A percentile compares a stretch with the other conserved stretches of the same genome.
Evolutionary conservation across 2,888 invertebrate genomes (phyloP).

Genomic region (Gibbula magus): DNA sequence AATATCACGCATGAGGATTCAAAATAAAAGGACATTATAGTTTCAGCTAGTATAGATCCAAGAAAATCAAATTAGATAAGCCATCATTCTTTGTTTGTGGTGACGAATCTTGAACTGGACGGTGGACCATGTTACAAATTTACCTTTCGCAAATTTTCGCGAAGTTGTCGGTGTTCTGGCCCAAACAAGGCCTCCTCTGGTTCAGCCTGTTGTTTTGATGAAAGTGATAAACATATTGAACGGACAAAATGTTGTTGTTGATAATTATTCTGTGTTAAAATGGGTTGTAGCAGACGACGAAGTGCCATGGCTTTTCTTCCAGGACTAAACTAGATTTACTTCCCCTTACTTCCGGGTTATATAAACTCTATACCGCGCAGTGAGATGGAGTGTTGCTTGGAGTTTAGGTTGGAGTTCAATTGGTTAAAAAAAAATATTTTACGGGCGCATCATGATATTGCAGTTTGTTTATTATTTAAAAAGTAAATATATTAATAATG

Average conservation of each 20-base stretch:
- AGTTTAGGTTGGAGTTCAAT: too few relatives aligned
- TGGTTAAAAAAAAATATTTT: too few relatives aligned
- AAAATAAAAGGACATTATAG: too few relatives aligned
- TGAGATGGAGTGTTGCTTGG: too few relatives aligned
- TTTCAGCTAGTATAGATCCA: too few relatives aligned
- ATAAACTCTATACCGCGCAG: background rate
- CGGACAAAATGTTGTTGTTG: background rate
- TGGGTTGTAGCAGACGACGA: background rate
- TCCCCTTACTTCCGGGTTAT: background rate
- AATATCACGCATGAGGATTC: too few relatives aligned
- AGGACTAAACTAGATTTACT: background rate
- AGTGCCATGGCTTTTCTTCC: background rate
- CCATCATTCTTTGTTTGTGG: too few relatives aligned
- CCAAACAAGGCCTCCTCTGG: background rate
- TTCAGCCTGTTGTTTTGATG: background rate
- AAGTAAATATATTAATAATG: too few relatives aligned
- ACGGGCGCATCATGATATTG: too few relatives aligned
- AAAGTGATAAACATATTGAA: background rate
- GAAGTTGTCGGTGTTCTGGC: conserved; percentile 2
- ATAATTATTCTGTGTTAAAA: background rate
- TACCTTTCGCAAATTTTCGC: conserved; percentile 12
- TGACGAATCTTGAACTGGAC: background rate
- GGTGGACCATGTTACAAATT: background rate
- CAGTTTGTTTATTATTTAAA: too few relatives aligned
- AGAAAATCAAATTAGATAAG: too few relatives aligned